These are phyloP conservation scores for Habropoda laboriosa DNA, from an alignment of 1,140 invertebrate species.

Conservation along the genomic window DNA sequence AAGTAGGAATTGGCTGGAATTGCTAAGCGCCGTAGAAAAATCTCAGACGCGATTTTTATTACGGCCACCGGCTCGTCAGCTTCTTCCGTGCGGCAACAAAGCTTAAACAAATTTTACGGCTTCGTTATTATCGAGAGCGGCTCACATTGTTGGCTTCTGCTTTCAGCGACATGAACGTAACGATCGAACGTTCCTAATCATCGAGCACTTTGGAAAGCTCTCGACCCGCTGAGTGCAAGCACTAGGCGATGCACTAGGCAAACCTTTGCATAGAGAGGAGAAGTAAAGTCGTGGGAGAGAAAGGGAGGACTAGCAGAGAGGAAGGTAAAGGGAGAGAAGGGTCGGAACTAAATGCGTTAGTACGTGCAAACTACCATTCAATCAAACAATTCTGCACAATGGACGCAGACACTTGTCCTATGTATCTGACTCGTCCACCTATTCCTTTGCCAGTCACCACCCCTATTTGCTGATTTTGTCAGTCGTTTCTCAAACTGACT, in stretches of 20 bases:
- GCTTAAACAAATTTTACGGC: constrained; percentile 42
- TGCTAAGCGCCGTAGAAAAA: not conserved
- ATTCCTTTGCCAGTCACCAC: constrained; percentile 47
- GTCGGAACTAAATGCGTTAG: constrained; percentile 34
- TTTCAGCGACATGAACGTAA: constrained; percentile 36
- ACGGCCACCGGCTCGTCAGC: constrained; percentile 18
- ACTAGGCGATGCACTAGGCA: constrained; percentile 53
- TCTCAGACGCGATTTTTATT: constrained; percentile 1
- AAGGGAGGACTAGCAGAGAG: constrained; percentile 4
- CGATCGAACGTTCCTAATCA: constrained; percentile 53
- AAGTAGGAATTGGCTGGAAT: no score
- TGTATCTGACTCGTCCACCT: constrained; percentile 21
- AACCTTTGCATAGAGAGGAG: constrained; percentile 46
- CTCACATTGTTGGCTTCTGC: constrained; percentile 49
- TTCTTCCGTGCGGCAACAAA: constrained; percentile 15
- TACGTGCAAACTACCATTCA: constrained; percentile 46
- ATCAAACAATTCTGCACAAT: constrained; percentile 51
- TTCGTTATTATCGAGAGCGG: constrained; percentile 44
- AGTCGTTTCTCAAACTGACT: constrained; percentile 10
- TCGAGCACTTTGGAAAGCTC: constrained; percentile 46
- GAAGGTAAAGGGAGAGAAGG: not conserved
- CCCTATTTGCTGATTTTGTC: constrained; percentile 44
- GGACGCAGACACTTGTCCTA: constrained; percentile 40
- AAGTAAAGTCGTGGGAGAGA: not conserved
- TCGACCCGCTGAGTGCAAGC: constrained; percentile 28